Evolutionary conservation across 2,113 vertebrate genomes (phyloP).

Genomic region (Ptilonorhynchus violaceus): DNA sequence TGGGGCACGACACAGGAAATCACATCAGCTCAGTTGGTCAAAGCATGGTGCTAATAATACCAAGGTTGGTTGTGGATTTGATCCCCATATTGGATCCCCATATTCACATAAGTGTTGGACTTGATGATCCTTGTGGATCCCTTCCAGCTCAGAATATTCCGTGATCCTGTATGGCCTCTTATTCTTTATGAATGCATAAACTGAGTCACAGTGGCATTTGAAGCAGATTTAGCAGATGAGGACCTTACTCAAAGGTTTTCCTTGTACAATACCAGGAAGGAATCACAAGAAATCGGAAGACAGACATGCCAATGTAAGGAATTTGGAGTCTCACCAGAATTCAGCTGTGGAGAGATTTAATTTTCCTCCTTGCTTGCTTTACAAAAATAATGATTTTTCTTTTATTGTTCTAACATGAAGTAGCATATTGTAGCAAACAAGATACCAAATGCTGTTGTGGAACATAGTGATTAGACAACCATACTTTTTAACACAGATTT

Average conservation of each 20-base stretch:
- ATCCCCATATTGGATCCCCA: background rate
- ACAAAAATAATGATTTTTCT: background rate
- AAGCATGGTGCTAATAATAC: background rate
- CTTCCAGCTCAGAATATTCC: background rate
- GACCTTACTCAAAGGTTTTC: background rate
- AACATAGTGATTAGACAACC: background rate
- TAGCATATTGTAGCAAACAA: background rate
- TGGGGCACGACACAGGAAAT: background rate
- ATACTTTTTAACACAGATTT: background rate
- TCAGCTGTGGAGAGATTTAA: background rate
- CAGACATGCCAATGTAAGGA: background rate
- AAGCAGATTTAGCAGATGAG: background rate
- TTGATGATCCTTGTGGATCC: background rate
- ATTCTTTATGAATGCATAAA: background rate
- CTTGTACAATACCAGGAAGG: background rate
- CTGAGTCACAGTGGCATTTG: background rate
- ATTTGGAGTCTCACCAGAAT: background rate
- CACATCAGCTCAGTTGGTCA: too few relatives aligned
- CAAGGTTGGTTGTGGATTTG: background rate
- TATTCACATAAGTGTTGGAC: background rate
- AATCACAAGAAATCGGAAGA: background rate
- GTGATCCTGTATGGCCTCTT: background rate
- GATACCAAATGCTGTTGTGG: background rate
- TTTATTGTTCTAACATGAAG: background rate
- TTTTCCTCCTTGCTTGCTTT: background rate